phyloP scores from a whole-genome alignment of 2,797 vertebrate species.

The Pitangus sulphuratus region DNA sequence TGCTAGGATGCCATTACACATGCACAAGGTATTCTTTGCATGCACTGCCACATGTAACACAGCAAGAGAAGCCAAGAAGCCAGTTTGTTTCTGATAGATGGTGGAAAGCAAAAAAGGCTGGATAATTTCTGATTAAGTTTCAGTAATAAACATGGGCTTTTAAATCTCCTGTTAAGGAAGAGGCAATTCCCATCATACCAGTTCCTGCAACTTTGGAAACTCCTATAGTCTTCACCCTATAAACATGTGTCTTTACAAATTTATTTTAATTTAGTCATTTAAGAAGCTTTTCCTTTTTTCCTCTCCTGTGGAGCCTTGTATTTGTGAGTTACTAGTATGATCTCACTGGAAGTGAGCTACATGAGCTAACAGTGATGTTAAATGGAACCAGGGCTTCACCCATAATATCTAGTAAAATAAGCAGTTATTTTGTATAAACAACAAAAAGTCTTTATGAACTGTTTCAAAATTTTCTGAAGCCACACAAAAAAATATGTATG shows the following conservation, averaged over 20 bases:
- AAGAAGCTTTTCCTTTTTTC: background rate
- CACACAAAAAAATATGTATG: background rate
- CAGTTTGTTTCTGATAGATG: background rate
- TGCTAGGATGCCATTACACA: background rate
- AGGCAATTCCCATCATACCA: background rate
- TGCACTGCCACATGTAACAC: background rate
- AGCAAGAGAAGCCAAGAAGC: background rate
- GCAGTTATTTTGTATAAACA: background rate
- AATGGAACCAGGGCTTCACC: background rate
- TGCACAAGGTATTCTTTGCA: background rate
- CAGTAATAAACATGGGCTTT: background rate
- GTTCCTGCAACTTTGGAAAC: background rate
- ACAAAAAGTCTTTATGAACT: background rate
- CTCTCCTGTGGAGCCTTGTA: background rate
- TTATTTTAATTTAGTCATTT: background rate
- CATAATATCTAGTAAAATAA: background rate
- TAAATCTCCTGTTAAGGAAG: background rate
- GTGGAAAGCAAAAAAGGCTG: background rate
- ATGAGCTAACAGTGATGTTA: background rate
- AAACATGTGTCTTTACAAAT: background rate
- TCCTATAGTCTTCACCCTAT: background rate
- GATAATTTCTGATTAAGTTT: background rate
- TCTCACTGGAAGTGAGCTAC: background rate
- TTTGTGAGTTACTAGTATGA: background rate
- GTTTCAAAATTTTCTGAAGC: background rate